Percentiles rank a stretch among this genome's conserved stretches.
These are phyloP conservation scores for Carterocephalus palaemon DNA, from an alignment of 2,888 invertebrate species.

Conservation along the genomic window DNA sequence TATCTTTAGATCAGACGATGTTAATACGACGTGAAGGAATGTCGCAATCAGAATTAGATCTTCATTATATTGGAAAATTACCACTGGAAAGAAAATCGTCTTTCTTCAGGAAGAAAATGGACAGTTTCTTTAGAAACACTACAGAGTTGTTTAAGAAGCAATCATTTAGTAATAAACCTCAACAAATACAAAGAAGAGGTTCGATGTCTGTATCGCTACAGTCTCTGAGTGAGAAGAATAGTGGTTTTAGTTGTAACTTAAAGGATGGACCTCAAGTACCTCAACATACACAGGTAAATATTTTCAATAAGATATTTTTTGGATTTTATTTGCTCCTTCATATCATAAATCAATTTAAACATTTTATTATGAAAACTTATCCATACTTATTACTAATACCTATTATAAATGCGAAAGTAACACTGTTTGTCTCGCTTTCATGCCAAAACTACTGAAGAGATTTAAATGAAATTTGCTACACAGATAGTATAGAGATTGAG, in stretches of 20 bases:
- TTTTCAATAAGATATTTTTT: too few species aligned
- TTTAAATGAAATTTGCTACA: too few species aligned
- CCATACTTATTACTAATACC: too few species aligned
- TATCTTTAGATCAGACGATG: slow-evolving; percentile 65
- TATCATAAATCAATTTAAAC: too few species aligned
- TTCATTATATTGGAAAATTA: slow-evolving; percentile 64
- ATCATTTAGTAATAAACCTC: slow-evolving; percentile 42
- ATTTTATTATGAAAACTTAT: too few species aligned
- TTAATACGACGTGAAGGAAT: slow-evolving; percentile 53
- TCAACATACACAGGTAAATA: slow-evolving; percentile 27
- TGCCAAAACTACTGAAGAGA: too few species aligned
- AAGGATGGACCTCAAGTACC: slow-evolving; percentile 9
- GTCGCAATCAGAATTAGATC: slow-evolving; percentile 67
- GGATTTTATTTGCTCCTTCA: too few species aligned
- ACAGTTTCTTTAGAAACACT: slow-evolving; percentile 67
- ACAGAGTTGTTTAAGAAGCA: slow-evolving; percentile 66
- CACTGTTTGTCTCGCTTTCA: too few species aligned
- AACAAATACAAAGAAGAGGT: slow-evolving; percentile 45
- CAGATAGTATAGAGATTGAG: too few species aligned
- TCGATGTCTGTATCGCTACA: slow-evolving; percentile 66
- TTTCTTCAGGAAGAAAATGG: slow-evolving; percentile 69
- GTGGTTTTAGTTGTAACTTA: slow-evolving; percentile 11
- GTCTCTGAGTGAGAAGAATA: slow-evolving; percentile 50
- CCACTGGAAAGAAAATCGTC: slow-evolving; percentile 69
- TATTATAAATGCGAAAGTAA: too few species aligned